These are phyloP conservation scores for Parnassius smintheus DNA, from an alignment of 2,888 invertebrate genomes.

Conservation along the genomic window DNA sequence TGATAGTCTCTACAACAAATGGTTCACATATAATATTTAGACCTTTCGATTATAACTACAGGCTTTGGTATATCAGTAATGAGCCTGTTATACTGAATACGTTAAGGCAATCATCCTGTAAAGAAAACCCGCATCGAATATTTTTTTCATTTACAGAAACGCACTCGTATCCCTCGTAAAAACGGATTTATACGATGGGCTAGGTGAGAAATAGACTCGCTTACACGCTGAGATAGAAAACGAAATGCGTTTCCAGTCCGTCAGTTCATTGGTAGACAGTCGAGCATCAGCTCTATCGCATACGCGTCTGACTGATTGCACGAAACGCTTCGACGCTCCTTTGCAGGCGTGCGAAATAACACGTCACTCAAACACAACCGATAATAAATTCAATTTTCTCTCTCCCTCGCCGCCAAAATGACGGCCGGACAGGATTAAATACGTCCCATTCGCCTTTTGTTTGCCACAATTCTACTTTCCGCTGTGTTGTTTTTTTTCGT, in stretches of 20 bases:
- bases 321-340: conserved; percentile 39
- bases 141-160: conserved; percentile 13
- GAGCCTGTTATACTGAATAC: neutral
- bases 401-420: conserved; percentile 60
- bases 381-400: conserved; percentile 81
- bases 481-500: conserved; percentile 43
- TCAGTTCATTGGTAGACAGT: conserved; percentile 51
- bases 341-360: conserved; percentile 75
- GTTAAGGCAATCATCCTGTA: conserved; percentile 6
- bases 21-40: no score
- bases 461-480: conserved; percentile 59
- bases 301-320: conserved; percentile 67
- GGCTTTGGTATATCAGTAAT: neutral
- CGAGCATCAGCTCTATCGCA: conserved; percentile 53
- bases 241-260: conserved; percentile 62
- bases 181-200: conserved; percentile 20
- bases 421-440: conserved; percentile 76
- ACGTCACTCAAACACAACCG: conserved; percentile 78
- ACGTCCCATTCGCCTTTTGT: conserved; percentile 74
- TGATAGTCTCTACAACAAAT: no score
- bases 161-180: conserved; percentile 19
- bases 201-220: conserved; percentile 34
- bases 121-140: conserved; percentile 8
- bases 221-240: conserved; percentile 40
- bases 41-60: no score